phyloP scores from a whole-genome alignment of 2,888 invertebrate species.

The Rotaria sp. region DNA sequence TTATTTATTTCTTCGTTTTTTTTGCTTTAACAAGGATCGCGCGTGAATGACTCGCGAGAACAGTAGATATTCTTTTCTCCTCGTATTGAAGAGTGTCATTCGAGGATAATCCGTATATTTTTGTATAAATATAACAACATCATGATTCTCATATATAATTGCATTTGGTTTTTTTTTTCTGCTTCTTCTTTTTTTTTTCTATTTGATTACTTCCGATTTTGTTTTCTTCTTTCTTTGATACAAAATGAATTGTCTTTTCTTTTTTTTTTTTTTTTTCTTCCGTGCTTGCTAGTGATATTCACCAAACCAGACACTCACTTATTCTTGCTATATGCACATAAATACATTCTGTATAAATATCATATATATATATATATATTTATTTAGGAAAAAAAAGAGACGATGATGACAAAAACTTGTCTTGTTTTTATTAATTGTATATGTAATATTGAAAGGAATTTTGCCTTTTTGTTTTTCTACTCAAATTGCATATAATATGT shows the following conservation, averaged over 20 bases:
- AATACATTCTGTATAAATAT: neutral
- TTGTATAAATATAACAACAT: conserved; percentile 7
- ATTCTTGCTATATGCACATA: neutral
- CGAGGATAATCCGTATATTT: conserved; percentile 8
- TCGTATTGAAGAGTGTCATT: neutral
- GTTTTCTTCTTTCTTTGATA: neutral
- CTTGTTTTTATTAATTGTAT: neutral
- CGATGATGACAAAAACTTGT: neutral
- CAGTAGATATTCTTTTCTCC: neutral
- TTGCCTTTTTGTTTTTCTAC: neutral
- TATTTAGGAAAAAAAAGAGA: neutral
- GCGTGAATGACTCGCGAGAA: conserved; percentile 10
- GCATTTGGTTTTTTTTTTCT: neutral
- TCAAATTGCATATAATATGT: neutral
- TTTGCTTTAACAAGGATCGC: neutral
- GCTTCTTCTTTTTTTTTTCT: neutral
- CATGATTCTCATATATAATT: neutral
- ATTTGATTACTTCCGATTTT: neutral
- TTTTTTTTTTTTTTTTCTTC: neutral
- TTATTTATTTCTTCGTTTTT: neutral
- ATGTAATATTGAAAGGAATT: neutral
- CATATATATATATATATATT: neutral
- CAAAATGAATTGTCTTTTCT: neutral
- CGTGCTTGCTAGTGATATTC: neutral
- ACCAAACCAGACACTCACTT: neutral